A percentile compares a stretch with the other conserved stretches of the same genome.
Evolutionary conservation across 2,113 vertebrate species (phyloP).

Genomic region (Petroica traversi): DNA sequence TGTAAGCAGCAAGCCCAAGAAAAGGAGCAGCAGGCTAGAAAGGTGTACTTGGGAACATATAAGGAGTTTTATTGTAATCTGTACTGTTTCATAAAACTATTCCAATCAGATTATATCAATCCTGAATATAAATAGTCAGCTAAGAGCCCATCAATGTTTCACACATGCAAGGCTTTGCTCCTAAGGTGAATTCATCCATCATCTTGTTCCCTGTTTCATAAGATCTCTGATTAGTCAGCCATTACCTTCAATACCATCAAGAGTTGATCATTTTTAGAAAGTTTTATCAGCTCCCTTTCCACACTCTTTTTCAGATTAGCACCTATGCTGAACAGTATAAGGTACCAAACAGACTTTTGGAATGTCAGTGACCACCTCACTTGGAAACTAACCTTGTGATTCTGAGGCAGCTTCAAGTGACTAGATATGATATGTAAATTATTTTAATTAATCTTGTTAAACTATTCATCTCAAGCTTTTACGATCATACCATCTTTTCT

Average conservation of each 20-base stretch:
- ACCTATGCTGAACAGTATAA: neutral
- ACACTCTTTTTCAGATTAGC: neutral
- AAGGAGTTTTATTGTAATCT: neutral
- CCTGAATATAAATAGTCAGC: neutral
- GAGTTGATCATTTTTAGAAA: neutral
- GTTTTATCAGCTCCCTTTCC: neutral
- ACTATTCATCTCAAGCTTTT: neutral
- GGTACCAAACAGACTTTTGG: neutral
- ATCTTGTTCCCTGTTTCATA: neutral
- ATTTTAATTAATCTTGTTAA: neutral
- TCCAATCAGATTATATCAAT: neutral
- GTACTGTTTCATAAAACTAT: neutral
- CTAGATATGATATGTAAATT: neutral
- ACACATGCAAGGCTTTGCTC: neutral
- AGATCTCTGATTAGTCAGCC: neutral
- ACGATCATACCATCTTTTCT: neutral
- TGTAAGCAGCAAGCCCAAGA: neutral
- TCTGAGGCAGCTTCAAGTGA: neutral
- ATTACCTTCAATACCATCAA: neutral
- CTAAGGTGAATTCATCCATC: neutral
- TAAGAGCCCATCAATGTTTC: neutral
- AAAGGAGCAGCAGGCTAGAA: neutral
- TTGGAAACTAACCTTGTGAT: neutral
- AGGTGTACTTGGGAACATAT: neutral
- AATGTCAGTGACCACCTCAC: neutral